Evolutionary conservation across 2,797 vertebrate genomes (phyloP).

Genomic region (Dipus sagitta): DNA sequence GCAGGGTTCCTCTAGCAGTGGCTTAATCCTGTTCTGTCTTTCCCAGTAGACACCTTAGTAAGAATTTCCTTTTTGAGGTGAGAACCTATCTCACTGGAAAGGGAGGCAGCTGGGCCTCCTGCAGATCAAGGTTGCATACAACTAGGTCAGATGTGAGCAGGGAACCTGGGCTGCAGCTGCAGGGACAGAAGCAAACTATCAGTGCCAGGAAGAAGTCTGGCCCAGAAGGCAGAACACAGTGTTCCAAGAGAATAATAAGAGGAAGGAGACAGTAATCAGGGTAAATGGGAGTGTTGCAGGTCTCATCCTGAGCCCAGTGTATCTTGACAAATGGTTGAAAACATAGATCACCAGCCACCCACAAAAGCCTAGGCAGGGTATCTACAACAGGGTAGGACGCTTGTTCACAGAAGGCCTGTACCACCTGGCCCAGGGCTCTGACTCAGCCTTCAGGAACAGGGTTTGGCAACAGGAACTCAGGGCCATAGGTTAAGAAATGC

Average conservation of each 20-base stretch:
- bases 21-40: not conserved
- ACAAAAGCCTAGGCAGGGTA: not conserved
- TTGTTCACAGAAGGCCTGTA: not conserved
- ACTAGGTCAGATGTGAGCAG: not conserved
- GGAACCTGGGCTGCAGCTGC: not conserved
- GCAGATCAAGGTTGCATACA: not conserved
- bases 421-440: not conserved
- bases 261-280: not conserved
- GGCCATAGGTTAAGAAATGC: slow-evolving; percentile 5
- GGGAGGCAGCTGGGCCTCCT: not conserved
- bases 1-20: too few species aligned
- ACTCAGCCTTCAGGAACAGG: not conserved
- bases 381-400: not conserved
- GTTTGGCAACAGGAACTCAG: not conserved
- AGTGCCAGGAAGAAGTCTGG: not conserved
- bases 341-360: not conserved
- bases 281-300: not conserved
- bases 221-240: not conserved
- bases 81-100: not conserved
- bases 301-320: not conserved
- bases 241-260: not conserved
- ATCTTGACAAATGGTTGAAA: not conserved
- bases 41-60: not conserved
- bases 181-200: not conserved
- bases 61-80: not conserved